Percentiles rank a stretch among this genome's conserved stretches.
These are phyloP conservation scores for Phymorhynchus buccinoides DNA, from an alignment of 1,140 invertebrate species.

Conservation along the genomic window DNA sequence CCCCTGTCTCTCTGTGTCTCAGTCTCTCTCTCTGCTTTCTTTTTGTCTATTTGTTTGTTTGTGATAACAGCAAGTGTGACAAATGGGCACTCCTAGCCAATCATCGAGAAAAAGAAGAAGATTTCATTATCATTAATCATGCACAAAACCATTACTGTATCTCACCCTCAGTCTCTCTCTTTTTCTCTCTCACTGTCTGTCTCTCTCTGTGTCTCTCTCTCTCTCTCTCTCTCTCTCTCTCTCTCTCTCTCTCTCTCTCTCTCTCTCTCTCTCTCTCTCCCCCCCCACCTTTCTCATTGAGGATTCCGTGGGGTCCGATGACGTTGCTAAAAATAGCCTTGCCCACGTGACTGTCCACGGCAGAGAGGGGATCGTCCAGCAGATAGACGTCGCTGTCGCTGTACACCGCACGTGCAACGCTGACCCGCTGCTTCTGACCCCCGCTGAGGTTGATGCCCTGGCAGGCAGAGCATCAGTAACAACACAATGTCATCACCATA, in stretches of 20 bases:
- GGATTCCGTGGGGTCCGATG: constrained; percentile 75
- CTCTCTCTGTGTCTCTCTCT: background rate
- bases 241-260: background rate
- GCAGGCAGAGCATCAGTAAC: no score
- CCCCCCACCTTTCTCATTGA: constrained; percentile 70
- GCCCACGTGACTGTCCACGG: constrained; percentile 74
- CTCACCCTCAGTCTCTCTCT: background rate
- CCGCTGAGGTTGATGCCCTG: constrained; percentile 68
- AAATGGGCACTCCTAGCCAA: no score
- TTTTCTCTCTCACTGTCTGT: background rate
- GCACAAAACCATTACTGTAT: no score
- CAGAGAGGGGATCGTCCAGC: constrained; percentile 77
- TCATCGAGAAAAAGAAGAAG: no score
- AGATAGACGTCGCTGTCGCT: constrained; percentile 80
- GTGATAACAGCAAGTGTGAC: no score
- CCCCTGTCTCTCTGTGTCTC: background rate
- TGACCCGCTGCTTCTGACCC: constrained; percentile 74
- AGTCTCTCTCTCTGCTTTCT: no score
- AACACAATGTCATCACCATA: no score
- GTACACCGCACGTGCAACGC: constrained; percentile 73
- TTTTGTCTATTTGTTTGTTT: no score
- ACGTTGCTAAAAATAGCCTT: constrained; percentile 65
- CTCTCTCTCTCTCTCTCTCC: background rate
- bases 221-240: background rate
- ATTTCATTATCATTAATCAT: no score